These are phyloP conservation scores for Lutraria lutraria DNA, from an alignment of 2,888 invertebrate species.

Conservation along the genomic window DNA sequence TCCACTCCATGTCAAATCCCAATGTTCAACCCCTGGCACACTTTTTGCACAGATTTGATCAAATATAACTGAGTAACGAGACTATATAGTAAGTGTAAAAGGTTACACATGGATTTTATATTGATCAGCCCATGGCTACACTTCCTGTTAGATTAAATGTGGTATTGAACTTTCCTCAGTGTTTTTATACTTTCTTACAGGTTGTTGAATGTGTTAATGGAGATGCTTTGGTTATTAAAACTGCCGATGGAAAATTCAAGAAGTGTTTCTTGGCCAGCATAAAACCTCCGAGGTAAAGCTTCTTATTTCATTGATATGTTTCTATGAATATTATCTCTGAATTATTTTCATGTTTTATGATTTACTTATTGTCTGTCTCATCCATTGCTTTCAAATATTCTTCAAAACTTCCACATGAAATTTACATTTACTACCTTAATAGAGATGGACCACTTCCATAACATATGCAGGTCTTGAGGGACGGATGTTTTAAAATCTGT, in stretches of 20 bases:
- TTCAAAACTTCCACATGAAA: too few relatives aligned
- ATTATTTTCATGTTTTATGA: background rate
- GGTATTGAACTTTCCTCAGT: background rate
- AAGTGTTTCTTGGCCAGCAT: constrained; percentile 98
- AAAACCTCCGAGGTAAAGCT: constrained; percentile 94
- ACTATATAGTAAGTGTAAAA: too few relatives aligned
- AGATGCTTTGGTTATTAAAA: constrained; percentile 95
- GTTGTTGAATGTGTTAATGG: constrained; percentile 96
- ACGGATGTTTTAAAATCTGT: background rate
- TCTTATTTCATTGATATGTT: background rate
- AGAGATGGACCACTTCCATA: background rate
- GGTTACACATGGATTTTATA: too few relatives aligned
- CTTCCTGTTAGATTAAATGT: too few relatives aligned
- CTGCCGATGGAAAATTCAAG: constrained; percentile 92
- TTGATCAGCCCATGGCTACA: too few relatives aligned
- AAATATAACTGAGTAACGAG: too few relatives aligned
- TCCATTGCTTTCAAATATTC: background rate
- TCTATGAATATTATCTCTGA: background rate
- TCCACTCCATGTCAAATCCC: too few relatives aligned
- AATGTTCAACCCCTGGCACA: too few relatives aligned
- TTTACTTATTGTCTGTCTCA: background rate
- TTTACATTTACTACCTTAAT: too few relatives aligned
- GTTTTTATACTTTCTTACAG: constrained; percentile 69
- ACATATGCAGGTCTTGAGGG: background rate
- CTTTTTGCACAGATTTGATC: too few relatives aligned